These are phyloP conservation scores for Ctenosaura bakeri DNA, from an alignment of 2,797 vertebrate species.

Conservation along the genomic window DNA sequence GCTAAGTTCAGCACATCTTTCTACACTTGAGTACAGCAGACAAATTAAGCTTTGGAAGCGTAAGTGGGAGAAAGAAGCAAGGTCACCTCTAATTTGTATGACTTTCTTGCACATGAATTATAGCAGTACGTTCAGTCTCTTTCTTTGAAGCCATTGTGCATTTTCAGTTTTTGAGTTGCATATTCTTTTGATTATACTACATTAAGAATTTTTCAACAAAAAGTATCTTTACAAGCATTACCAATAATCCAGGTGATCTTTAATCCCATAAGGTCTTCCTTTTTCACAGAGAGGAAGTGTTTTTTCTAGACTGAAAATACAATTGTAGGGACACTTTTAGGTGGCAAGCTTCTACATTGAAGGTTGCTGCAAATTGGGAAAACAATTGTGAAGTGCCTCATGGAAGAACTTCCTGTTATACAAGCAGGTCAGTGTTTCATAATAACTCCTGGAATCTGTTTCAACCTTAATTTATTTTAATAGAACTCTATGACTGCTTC, in stretches of 20 bases:
- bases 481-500: neutral
- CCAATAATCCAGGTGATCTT: too few relatives aligned
- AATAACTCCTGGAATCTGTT: neutral
- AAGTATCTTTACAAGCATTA: too few relatives aligned
- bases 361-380: neutral
- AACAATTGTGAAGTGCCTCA: neutral
- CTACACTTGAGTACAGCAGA: neutral
- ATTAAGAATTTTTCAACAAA: too few relatives aligned
- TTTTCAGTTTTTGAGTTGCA: too few relatives aligned
- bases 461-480: neutral
- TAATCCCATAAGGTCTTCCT: too few relatives aligned
- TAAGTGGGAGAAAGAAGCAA: neutral
- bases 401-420: neutral
- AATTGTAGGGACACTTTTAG: neutral
- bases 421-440: neutral
- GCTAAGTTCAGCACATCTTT: constrained; percentile 23
- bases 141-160: too few relatives aligned
- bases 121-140: neutral
- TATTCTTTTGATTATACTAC: too few relatives aligned
- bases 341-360: neutral
- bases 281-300: neutral
- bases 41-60: neutral
- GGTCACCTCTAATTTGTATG: neutral
- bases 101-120: neutral
- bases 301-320: neutral